Percentiles rank a stretch among this genome's conserved stretches.
Evolutionary conservation across 2,888 invertebrate species (phyloP).

Genomic region (Tribolium freemani): DNA sequence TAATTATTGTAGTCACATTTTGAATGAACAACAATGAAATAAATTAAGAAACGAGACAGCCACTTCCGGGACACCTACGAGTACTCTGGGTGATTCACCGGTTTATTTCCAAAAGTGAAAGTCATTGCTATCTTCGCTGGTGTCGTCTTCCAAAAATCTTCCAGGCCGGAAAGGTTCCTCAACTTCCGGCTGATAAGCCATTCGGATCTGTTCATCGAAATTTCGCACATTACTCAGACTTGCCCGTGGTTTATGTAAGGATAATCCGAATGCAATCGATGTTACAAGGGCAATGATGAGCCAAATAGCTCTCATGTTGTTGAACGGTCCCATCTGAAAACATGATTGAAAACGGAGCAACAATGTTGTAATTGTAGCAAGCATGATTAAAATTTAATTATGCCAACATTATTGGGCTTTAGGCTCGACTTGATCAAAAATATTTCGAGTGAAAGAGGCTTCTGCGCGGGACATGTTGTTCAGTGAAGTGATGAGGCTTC

Average conservation of each 20-base stretch:
- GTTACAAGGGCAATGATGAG: neutral
- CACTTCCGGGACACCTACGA: neutral
- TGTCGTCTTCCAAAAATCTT: slow-evolving; percentile 9
- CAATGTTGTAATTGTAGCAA: neutral
- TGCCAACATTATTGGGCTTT: neutral
- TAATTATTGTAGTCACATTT: neutral
- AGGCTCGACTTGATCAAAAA: neutral
- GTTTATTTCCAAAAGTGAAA: neutral
- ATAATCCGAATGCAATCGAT: slow-evolving; percentile 21
- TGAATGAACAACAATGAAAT: neutral
- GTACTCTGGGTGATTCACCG: neutral
- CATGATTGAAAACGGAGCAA: neutral
- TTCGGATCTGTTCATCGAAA: slow-evolving; percentile 34
- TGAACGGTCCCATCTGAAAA: slow-evolving; percentile 9
- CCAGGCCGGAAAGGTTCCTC: slow-evolving; percentile 32
- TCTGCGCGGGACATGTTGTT: slow-evolving; percentile 12
- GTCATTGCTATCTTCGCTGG: slow-evolving; percentile 2
- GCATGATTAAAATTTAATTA: slow-evolving; percentile 24
- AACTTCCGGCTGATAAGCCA: slow-evolving; percentile 35
- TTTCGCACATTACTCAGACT: slow-evolving; percentile 28
- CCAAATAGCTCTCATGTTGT: neutral
- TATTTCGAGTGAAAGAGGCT: slow-evolving; percentile 10
- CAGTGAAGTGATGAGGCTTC: slow-evolving; percentile 9
- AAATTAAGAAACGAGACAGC: neutral
- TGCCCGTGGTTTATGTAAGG: slow-evolving; percentile 5